Conservation (phyloP, 2,113 vertebrate species). For the Agapornis roseicollis region DNA sequence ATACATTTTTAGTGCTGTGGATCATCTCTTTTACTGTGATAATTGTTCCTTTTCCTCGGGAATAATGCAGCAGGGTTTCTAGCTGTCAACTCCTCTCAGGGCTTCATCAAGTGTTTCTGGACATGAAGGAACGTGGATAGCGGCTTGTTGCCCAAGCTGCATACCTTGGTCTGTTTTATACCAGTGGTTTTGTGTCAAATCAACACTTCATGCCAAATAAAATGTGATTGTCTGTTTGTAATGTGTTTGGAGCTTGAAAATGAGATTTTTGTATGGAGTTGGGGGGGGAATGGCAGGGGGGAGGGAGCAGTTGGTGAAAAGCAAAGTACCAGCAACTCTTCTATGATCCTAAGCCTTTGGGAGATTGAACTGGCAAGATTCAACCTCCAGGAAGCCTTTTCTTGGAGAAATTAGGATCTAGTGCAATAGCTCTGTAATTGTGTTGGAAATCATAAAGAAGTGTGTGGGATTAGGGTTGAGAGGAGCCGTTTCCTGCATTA, state of each 20-base stretch:
- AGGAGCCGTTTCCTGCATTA: not conserved
- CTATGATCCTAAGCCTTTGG: not conserved
- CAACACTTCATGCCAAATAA: slow-evolving; percentile 25
- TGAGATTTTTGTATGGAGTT: not conserved
- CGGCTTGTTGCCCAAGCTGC: not conserved
- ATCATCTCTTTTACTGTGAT: not conserved
- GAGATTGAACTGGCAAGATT: not conserved
- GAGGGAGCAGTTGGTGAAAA: not conserved
- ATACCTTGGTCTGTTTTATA: slow-evolving; percentile 27
- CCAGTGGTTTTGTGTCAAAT: not conserved
- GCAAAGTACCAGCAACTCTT: not conserved
- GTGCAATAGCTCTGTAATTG: not conserved
- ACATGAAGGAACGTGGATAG: not conserved
- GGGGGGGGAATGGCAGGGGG: too few species aligned
- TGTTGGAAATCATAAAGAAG: not conserved
- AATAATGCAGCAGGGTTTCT: not conserved
- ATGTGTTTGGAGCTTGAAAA: not conserved
- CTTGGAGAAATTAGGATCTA: not conserved
- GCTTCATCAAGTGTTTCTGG: not conserved
- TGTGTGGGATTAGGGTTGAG: not conserved
- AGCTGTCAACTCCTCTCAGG: not conserved
- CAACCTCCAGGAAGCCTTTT: not conserved
- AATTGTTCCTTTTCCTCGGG: not conserved
- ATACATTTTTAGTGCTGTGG: not conserved
- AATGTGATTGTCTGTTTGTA: slow-evolving; percentile 39